Evolutionary conservation across 1,140 invertebrate genomes (phyloP), one percentile per base, ranked within the genome.

Genomic region (Aphelinus certus): DNA sequence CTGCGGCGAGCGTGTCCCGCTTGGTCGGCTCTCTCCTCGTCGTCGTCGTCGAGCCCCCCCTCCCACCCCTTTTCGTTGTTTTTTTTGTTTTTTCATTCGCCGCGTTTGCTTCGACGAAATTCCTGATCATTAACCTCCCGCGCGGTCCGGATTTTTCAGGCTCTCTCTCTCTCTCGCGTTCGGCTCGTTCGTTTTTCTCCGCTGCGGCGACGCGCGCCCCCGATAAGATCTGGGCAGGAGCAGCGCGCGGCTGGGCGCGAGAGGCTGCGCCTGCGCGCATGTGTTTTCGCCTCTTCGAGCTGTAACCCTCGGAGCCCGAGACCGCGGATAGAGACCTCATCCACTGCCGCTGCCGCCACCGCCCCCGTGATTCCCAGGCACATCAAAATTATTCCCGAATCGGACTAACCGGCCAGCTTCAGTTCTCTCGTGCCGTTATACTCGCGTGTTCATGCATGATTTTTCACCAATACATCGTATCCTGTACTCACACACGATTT

Each of bases 291-390:
- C 66, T 26, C 26, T 26, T 26, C 26, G 26, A 26, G 78, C 66
- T 71, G 77, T 79, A 26, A 26, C 80, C 78, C 68, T 68, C 73
- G 77, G 73, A 79, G 77, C 75, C 70, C 72, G 78, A 80, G 46
- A 53, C 26, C 26, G 78, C 78, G 64, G 79, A 83, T 81, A 80
- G 80, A 83, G 79, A 81, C 80, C 79, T 81, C 80, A 83, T 79
- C 79, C 77, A 0, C 26, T 26, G 26, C 26, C 26, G 26, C 26
- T 0, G 26, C 26, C 26, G 69, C n/a, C 49, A 48, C 49, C 10
- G 69, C n/a, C 49, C 56, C 49, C 10, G 26, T 70, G 46, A 49
- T 79, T 72, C 71, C 57, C 69, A 71, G 73, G 75, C 26, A 26
- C 26, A 70, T 80, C 51, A 73, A 73, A 65, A 80, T 78, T 68